A percentile compares a stretch with the other conserved stretches of the same genome.
These are phyloP conservation scores for Tachycineta bicolor DNA, from an alignment of 2,113 vertebrate genomes.

Conservation along the genomic window DNA sequence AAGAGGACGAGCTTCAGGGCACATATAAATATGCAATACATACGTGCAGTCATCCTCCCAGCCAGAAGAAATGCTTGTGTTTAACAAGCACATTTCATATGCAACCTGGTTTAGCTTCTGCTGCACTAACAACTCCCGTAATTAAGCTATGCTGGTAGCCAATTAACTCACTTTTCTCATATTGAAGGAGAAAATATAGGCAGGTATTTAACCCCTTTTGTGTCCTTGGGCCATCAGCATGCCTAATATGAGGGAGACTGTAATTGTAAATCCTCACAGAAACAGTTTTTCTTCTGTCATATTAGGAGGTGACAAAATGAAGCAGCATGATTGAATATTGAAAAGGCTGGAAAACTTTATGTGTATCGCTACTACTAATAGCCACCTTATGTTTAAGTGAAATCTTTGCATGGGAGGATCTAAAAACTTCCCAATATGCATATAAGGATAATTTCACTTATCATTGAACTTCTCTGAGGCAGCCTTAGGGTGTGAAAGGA, in stretches of 20 bases:
- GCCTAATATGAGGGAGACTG: background rate
- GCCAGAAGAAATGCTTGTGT: conserved; percentile 1
- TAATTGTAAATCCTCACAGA: background rate
- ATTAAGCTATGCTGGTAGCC: conserved; percentile 23
- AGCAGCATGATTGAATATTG: conserved; percentile 10
- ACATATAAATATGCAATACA: conserved; percentile 43
- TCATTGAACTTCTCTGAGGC: background rate
- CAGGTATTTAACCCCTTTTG: conserved; percentile 33
- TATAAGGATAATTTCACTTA: conserved; percentile 18
- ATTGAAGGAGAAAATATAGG: background rate
- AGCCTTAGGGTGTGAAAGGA: background rate
- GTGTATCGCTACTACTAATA: conserved; percentile 52
- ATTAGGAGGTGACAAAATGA: conserved; percentile 13
- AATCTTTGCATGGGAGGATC: conserved; percentile 45
- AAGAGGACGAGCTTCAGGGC: conserved; percentile 44
- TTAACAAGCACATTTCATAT: conserved; percentile 34
- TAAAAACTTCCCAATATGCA: conserved; percentile 33
- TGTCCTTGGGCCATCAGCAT: background rate
- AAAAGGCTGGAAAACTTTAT: conserved; percentile 28
- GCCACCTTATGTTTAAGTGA: conserved; percentile 53
- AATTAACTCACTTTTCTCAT: conserved; percentile 4
- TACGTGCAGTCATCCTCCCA: background rate
- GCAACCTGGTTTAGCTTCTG: conserved; percentile 37
- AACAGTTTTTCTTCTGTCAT: conserved; percentile 4
- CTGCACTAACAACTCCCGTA: conserved; percentile 30